phyloP scores from a whole-genome alignment of 2,888 invertebrate genomes.

The Lasius fuliginosus region DNA sequence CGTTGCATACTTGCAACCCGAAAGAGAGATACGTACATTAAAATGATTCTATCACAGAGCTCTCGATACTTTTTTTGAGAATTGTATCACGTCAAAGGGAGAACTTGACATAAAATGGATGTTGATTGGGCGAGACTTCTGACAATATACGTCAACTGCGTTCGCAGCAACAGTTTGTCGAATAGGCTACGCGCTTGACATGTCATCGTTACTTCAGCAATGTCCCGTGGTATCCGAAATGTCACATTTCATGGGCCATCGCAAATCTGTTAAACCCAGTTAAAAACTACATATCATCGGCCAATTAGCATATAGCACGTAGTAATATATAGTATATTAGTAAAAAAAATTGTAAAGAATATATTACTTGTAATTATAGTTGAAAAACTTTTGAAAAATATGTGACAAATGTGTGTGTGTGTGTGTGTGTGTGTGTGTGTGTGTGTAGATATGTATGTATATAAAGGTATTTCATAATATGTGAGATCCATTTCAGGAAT shows the following conservation, averaged over 20 bases:
- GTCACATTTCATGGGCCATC: slow-evolving; percentile 7
- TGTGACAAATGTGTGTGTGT: neutral
- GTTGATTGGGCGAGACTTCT: slow-evolving; percentile 45
- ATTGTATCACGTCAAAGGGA: slow-evolving; percentile 37
- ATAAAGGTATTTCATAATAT: neutral
- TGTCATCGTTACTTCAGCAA: slow-evolving; percentile 29
- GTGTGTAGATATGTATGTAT: too few species aligned
- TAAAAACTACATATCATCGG: slow-evolving; percentile 12
- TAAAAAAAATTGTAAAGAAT: neutral
- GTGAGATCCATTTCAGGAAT: neutral
- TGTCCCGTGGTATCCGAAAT: neutral
- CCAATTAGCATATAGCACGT: neutral
- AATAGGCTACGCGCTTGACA: slow-evolving; percentile 12
- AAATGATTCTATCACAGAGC: slow-evolving; percentile 4
- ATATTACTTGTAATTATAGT: neutral
- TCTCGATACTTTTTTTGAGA: neutral
- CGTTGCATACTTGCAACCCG: neutral
- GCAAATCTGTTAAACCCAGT: neutral
- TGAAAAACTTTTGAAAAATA: neutral
- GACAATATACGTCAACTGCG: slow-evolving; percentile 26
- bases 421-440: neutral
- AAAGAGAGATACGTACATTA: neutral
- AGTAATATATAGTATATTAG: neutral
- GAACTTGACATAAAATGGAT: slow-evolving; percentile 24
- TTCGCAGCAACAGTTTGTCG: slow-evolving; percentile 52